Conservation (phyloP, 1,140 invertebrate genomes). For the Chionoecetes opilio region DNA sequence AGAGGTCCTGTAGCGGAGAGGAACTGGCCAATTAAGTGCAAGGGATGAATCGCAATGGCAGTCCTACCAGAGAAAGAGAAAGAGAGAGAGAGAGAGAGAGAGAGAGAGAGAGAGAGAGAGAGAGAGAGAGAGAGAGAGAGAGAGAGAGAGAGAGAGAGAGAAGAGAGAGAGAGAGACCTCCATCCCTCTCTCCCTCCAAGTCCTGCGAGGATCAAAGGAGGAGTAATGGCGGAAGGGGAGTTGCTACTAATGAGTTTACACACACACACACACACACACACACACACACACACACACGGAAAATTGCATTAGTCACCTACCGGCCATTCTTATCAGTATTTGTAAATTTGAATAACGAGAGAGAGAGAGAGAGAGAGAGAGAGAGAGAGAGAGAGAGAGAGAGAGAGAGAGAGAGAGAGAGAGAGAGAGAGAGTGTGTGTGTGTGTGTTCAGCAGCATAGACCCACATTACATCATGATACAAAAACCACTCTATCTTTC, state of each 20-base stretch:
- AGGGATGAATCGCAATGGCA: too few relatives aligned
- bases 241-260: neutral
- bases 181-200: neutral
- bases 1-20: neutral
- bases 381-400: constrained; percentile 36
- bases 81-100: constrained; percentile 27
- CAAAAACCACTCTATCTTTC: too few relatives aligned
- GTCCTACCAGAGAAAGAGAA: neutral
- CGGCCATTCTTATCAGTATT: neutral
- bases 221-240: neutral
- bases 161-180: too few relatives aligned
- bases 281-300: constrained; percentile 22
- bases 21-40: neutral
- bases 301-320: neutral
- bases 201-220: neutral
- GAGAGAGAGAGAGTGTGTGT: neutral
- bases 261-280: neutral
- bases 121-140: neutral
- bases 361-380: constrained; percentile 32
- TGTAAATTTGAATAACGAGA: neutral
- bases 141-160: neutral
- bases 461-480: too few relatives aligned
- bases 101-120: constrained; percentile 18
- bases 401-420: constrained; percentile 18
- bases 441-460: too few relatives aligned